These are phyloP conservation scores for Lutraria lutraria DNA, from an alignment of 2,888 invertebrate species.

Conservation along the genomic window DNA sequence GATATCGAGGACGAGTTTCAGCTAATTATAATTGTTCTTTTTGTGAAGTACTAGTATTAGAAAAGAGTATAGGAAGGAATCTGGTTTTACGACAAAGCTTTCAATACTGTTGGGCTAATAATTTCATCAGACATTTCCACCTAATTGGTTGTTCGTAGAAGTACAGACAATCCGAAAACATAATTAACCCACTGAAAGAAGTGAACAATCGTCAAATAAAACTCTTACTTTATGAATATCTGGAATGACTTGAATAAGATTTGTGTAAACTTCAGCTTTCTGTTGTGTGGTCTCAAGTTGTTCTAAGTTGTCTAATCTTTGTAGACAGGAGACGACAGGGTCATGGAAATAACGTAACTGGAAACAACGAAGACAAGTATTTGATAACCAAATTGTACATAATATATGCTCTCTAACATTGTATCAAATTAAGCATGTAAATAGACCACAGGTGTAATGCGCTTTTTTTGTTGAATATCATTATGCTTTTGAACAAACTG, in stretches of 20 bases:
- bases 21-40: too few species aligned
- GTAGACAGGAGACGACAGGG: slow-evolving; percentile 95
- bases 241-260: slow-evolving; percentile 94
- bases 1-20: background rate
- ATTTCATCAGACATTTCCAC: background rate
- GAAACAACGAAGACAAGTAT: background rate
- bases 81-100: background rate
- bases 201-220: background rate
- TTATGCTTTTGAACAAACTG: too few species aligned
- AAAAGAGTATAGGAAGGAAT: too few species aligned
- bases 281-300: slow-evolving; percentile 96
- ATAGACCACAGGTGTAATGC: too few species aligned
- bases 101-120: background rate
- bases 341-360: slow-evolving; percentile 91
- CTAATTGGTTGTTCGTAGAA: background rate
- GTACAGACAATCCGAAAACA: background rate
- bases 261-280: slow-evolving; percentile 95
- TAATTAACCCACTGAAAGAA: background rate
- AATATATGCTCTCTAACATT: background rate
- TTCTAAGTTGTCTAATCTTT: slow-evolving; percentile 96
- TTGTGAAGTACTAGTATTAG: too few species aligned
- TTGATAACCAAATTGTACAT: background rate
- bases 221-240: slow-evolving; percentile 93
- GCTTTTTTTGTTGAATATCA: too few species aligned
- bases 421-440: too few species aligned